phyloP scores from a whole-genome alignment of 2,113 vertebrate species.

The Rhinichthys klamathensis region DNA sequence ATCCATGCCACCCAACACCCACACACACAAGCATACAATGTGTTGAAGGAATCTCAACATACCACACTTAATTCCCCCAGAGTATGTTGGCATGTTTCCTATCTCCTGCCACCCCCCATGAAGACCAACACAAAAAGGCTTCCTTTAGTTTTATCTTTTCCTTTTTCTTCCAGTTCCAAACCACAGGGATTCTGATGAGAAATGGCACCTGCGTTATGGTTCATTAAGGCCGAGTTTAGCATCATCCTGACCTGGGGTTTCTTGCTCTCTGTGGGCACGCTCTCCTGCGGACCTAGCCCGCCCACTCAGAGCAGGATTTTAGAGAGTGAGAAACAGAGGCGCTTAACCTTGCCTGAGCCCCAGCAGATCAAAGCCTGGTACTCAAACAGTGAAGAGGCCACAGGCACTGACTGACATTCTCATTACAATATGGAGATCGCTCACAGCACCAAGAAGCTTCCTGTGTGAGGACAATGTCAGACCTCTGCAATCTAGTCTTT shows the following conservation, averaged over 20 bases:
- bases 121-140: constrained; percentile 23
- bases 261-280: constrained; percentile 21
- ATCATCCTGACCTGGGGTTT: constrained; percentile 43
- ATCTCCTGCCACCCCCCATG: not conserved
- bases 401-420: constrained; percentile 42
- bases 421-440: constrained; percentile 45
- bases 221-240: constrained; percentile 41
- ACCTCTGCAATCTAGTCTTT: constrained; percentile 25
- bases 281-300: constrained; percentile 27
- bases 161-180: constrained; percentile 26
- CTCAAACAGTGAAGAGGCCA: constrained; percentile 22
- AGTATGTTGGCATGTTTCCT: not conserved
- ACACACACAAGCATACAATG: not conserved
- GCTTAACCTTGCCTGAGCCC: constrained; percentile 35
- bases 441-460: constrained; percentile 41
- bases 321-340: constrained; percentile 34
- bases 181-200: constrained; percentile 45
- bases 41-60: constrained; percentile 42
- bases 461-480: constrained; percentile 37
- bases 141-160: not conserved
- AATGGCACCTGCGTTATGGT: constrained; percentile 48
- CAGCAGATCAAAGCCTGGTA: constrained; percentile 45
- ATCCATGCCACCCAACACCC: not conserved
- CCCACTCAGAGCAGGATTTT: constrained; percentile 36
- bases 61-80: constrained; percentile 29